Evolutionary conservation across 1,140 invertebrate genomes (phyloP).

Genomic region (Brachionus rotundiformis): DNA sequence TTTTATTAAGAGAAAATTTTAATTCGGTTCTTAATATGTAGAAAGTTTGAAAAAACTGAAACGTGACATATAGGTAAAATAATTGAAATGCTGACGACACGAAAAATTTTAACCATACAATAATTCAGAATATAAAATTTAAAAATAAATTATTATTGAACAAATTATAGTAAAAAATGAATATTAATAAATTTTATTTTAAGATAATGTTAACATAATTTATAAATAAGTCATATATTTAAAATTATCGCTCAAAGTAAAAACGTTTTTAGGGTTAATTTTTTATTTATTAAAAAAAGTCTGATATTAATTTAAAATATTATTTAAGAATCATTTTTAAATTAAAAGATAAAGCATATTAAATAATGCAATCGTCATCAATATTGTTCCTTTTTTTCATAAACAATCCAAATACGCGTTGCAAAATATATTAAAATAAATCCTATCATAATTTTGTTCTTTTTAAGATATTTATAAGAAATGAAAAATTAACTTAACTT

Average conservation of each 20-base stretch:
- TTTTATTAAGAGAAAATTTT: no score
- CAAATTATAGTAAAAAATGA: not conserved
- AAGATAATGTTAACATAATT: not conserved
- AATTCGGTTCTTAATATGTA: not conserved
- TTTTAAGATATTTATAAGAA: no score
- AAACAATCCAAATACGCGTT: not conserved
- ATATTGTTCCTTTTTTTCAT: not conserved
- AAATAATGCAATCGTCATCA: not conserved
- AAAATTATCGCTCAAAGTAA: not conserved
- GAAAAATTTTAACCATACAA: no score
- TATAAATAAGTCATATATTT: not conserved
- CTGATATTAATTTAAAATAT: not conserved
- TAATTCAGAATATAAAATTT: not conserved
- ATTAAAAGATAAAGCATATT: no score
- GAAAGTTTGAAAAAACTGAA: not conserved
- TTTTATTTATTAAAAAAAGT: not conserved
- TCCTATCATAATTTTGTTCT: no score
- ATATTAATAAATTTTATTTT: not conserved
- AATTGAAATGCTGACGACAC: not conserved
- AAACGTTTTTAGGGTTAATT: not conserved
- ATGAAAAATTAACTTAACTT: no score
- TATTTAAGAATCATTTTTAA: no score
- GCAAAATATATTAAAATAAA: no score
- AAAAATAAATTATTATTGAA: slow-evolving; percentile 23
- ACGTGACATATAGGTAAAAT: not conserved